Conservation (phyloP, 2,797 vertebrate genomes). For the Gymnoscopelus braueri region DNA sequence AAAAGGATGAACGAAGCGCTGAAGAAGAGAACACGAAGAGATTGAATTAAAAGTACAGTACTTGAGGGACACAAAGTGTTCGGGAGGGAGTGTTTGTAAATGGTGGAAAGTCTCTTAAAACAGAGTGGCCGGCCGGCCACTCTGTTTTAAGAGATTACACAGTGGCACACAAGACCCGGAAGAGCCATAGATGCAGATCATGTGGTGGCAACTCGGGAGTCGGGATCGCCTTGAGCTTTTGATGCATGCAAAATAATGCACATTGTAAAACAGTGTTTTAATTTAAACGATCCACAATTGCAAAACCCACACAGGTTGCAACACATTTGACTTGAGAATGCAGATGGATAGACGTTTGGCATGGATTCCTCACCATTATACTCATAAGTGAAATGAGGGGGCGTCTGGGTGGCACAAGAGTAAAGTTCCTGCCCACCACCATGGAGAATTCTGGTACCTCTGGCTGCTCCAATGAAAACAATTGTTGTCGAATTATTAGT, state of each 20-base stretch:
- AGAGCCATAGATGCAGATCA: not conserved
- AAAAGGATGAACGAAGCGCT: constrained; percentile 22
- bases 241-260: not conserved
- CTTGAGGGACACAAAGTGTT: constrained; percentile 18
- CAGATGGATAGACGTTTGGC: constrained; percentile 22
- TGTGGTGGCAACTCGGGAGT: not conserved
- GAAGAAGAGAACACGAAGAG: constrained; percentile 33
- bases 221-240: not conserved
- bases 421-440: too few relatives aligned
- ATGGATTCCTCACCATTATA: constrained; percentile 3
- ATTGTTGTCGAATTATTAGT: too few relatives aligned
- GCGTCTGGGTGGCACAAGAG: constrained; percentile 11
- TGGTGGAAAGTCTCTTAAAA: not conserved
- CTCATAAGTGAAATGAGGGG: constrained; percentile 16
- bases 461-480: too few relatives aligned
- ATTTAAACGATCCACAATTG: constrained; percentile 9
- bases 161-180: constrained; percentile 14
- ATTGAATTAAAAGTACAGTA: constrained; percentile 2
- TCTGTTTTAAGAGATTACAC: constrained; percentile 30
- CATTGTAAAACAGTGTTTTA: constrained; percentile 16
- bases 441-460: too few relatives aligned
- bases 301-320: constrained; percentile 5
- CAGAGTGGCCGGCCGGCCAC: not conserved
- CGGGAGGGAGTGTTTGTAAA: constrained; percentile 17
- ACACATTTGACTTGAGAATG: constrained; percentile 17